Base-by-base conservation (phyloP, 2,797 vertebrate species). In the Takifugu ocellatus region DNA sequence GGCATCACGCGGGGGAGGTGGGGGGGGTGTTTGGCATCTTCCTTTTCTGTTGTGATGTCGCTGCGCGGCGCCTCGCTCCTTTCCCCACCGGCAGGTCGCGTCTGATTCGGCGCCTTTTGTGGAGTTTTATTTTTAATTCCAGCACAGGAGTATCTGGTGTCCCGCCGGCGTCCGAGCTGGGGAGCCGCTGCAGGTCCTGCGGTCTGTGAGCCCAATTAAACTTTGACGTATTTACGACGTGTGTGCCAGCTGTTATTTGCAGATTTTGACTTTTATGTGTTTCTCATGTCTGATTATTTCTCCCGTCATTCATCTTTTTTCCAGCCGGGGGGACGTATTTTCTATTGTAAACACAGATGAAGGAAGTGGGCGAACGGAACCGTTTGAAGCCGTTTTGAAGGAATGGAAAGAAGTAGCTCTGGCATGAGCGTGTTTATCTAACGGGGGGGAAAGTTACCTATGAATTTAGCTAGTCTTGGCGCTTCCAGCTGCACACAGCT, bases 191-290 rank as follows among this genome's bases (percentile, higher is more conserved):
- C 47, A 58, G 44, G 53, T 61, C 80, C 31, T 63, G 46, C 54
- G 55, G 56, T 54, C 68, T 74, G 72, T 82, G 77, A 68, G 79
- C 76, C 63, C 87, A 84, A 89, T 89, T 87, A 84, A 70, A 86
- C 63, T 77, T 77, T 80, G 73, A 88, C 84, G 71, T 67, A 90
- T 90, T 88, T 86, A 90, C 84, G 72, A 88, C 56, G 83, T 89
- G 89, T 75, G 67, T 63, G 77, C 61, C 17, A 50, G 72, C 79
- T 78, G 65, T 80, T 87, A 77, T 86, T 59, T 72, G 78, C 79
- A 68, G 65, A 56, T 65, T 79, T 70, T 66, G 64, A 85, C 63
- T 74, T 88, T 87, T 72, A 61, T 70, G 65, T 78, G 62, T 77
- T 68, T 72, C 74, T 61, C 48, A 25, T 64, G 61, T 79, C 75